These are phyloP conservation scores for Phaonia tiefii DNA, from an alignment of 2,888 invertebrate genomes.

Conservation along the genomic window DNA sequence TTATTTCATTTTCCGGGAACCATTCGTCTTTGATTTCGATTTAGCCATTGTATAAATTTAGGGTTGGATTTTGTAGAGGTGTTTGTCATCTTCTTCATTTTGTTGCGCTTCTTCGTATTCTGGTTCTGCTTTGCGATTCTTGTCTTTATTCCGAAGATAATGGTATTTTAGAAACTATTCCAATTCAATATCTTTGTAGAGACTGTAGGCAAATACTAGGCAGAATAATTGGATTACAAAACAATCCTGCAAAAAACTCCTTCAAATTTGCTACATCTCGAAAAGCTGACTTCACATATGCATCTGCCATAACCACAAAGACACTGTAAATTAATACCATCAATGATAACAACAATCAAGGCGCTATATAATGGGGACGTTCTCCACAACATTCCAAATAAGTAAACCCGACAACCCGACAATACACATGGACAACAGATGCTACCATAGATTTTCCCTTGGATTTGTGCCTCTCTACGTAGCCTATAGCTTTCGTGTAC, in stretches of 20 bases:
- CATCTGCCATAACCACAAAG: constrained; percentile 2
- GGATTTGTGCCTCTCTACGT: not conserved
- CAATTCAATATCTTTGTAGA: constrained; percentile 6
- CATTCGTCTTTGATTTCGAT: no score
- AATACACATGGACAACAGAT: constrained; percentile 4
- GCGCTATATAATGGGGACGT: not conserved
- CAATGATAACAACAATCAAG: constrained; percentile 17
- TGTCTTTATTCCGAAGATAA: no score
- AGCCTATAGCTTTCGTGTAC: not conserved
- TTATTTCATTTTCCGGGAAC: no score
- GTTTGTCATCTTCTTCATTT: no score
- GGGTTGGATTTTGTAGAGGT: no score
- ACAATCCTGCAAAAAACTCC: not conserved
- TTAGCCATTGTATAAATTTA: no score
- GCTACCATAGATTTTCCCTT: not conserved
- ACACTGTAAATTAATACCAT: constrained; percentile 12
- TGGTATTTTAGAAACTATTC: not conserved
- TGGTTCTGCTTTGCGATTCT: no score
- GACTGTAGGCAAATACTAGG: not conserved
- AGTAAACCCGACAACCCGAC: not conserved
- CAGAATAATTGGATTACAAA: constrained; percentile 6
- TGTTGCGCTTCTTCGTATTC: no score
- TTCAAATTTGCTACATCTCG: not conserved
- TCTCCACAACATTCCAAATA: not conserved
- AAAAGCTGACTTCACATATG: constrained; percentile 4